Evolutionary conservation across 2,797 vertebrate species (phyloP).

Genomic region (Nannoperca obscura): DNA sequence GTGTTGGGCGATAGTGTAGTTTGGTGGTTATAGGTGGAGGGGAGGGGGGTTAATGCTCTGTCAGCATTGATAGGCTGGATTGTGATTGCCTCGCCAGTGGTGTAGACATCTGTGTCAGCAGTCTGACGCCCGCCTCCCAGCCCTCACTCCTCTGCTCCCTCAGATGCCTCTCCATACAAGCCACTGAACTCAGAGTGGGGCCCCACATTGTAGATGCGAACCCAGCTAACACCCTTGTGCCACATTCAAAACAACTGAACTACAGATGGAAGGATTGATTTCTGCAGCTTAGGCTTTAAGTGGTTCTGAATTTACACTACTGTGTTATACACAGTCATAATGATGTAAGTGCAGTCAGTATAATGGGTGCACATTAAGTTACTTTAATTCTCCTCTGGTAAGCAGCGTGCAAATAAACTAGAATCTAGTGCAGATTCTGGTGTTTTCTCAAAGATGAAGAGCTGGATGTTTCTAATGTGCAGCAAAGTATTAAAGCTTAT

Average conservation of each 20-base stretch:
- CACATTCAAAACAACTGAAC: constrained; percentile 72
- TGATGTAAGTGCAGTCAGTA: constrained; percentile 7
- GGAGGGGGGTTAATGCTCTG: constrained; percentile 48
- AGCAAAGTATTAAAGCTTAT: background rate
- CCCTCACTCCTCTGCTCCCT: constrained; percentile 50
- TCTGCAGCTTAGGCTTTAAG: constrained; percentile 2
- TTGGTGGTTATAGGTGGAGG: constrained; percentile 19
- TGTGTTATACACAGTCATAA: constrained; percentile 1
- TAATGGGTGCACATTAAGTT: background rate
- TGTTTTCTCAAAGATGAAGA: background rate
- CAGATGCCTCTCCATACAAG: constrained; percentile 55
- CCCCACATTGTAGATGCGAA: constrained; percentile 53
- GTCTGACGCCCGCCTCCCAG: constrained; percentile 62
- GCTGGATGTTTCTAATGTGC: background rate
- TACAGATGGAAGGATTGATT: constrained; percentile 41
- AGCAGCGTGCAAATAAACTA: background rate
- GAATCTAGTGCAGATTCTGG: background rate
- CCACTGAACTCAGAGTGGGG: constrained; percentile 41
- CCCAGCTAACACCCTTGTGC: constrained; percentile 56
- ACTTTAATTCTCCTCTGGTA: background rate
- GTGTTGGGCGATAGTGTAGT: constrained; percentile 18
- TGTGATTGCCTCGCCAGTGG: constrained; percentile 73
- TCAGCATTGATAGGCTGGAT: constrained; percentile 79
- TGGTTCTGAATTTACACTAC: constrained; percentile 24
- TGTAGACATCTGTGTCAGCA: constrained; percentile 79